phyloP scores from a whole-genome alignment of 2,113 vertebrate genomes.

The Merops nubicus region DNA sequence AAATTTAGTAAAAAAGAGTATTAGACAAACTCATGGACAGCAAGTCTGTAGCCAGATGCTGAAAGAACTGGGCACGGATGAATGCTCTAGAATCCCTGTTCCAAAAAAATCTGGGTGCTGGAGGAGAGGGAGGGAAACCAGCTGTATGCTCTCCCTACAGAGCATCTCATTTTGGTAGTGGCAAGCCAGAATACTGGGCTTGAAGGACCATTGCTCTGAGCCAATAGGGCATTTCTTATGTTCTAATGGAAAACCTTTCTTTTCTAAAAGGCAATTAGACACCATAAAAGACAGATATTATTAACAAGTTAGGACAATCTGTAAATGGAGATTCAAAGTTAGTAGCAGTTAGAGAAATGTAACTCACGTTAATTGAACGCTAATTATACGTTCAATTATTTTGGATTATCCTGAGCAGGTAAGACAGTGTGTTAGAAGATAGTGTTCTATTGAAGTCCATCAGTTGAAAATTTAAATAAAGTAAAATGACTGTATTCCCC shows the following conservation, averaged over 20 bases:
- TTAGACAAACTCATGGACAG: neutral
- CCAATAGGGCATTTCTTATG: neutral
- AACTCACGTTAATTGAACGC: slow-evolving; percentile 61
- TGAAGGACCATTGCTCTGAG: neutral
- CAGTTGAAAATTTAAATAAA: neutral
- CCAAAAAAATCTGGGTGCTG: neutral
- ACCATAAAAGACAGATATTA: slow-evolving; percentile 32
- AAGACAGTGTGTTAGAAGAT: neutral
- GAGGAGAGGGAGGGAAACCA: neutral
- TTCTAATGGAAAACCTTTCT: slow-evolving; percentile 4
- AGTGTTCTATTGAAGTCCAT: neutral
- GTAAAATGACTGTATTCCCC: neutral
- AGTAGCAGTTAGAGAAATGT: slow-evolving; percentile 37
- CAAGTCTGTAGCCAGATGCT: neutral
- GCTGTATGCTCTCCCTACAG: neutral
- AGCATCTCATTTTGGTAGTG: neutral
- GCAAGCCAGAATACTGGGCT: neutral
- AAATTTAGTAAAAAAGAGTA: neutral
- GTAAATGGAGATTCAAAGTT: slow-evolving; percentile 35
- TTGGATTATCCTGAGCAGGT: slow-evolving; percentile 39
- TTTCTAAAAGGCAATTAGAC: slow-evolving; percentile 46
- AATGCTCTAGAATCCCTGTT: neutral
- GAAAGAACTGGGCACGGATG: neutral
- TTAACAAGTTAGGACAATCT: slow-evolving; percentile 49
- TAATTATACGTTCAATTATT: slow-evolving; percentile 71